phyloP scores from a whole-genome alignment of 2,113 vertebrate genomes.

The Brachionichthys hirsutus region DNA sequence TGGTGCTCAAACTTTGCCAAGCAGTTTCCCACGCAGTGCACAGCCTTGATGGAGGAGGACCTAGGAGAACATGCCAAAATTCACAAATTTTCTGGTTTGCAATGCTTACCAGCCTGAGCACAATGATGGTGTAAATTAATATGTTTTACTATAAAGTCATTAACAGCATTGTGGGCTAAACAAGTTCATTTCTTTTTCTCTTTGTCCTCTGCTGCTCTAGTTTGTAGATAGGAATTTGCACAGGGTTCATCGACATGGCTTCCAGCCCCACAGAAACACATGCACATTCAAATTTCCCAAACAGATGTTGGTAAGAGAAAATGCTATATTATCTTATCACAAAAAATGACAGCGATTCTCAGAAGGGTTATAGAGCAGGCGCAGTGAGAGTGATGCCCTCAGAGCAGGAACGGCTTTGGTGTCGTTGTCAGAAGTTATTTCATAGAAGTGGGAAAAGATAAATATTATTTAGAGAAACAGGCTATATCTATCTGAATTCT shows the following conservation, averaged over 20 bases:
- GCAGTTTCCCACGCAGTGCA: slow-evolving; percentile 38
- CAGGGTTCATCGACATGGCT: slow-evolving; percentile 1
- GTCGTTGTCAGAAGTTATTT: slow-evolving; percentile 25
- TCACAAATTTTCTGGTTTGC: slow-evolving; percentile 25
- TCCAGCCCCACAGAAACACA: slow-evolving; percentile 11
- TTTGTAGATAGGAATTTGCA: background rate
- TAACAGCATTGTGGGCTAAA: background rate
- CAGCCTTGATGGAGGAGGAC: slow-evolving; percentile 27
- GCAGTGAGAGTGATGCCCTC: slow-evolving; percentile 14
- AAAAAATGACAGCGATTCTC: slow-evolving; percentile 33
- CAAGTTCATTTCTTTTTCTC: background rate
- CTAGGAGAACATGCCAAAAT: slow-evolving; percentile 10
- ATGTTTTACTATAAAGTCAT: too few relatives aligned
- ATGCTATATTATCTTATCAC: slow-evolving; percentile 7
- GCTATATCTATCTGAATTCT: too few relatives aligned
- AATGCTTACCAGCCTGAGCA: slow-evolving; percentile 1
- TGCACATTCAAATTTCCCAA: slow-evolving; percentile 14
- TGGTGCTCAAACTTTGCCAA: slow-evolving; percentile 34
- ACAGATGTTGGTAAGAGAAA: slow-evolving; percentile 34
- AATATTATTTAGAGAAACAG: slow-evolving; percentile 1
- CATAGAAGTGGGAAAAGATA: background rate
- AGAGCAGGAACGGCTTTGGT: background rate
- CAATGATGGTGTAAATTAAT: slow-evolving; percentile 1
- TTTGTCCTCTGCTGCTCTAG: background rate
- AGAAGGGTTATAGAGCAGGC: slow-evolving; percentile 16